These are phyloP conservation scores for Brachionus manjavacas DNA, from an alignment of 1,140 invertebrate genomes.

Conservation along the genomic window DNA sequence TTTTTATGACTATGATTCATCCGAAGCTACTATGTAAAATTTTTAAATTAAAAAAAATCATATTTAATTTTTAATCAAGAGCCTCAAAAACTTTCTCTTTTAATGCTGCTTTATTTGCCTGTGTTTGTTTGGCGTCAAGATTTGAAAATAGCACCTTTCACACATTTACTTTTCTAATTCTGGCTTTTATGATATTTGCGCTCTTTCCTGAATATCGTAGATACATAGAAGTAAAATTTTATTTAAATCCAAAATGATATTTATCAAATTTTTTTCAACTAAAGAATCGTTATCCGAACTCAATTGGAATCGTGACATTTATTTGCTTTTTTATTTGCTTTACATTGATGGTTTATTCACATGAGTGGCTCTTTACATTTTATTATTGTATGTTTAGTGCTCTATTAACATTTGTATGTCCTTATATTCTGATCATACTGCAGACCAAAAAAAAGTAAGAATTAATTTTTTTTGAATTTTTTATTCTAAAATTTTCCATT, in stretches of 20 bases:
- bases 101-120: constrained; percentile 84
- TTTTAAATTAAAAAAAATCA: not conserved
- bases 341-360: constrained; percentile 44
- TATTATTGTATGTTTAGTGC: constrained; percentile 57
- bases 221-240: constrained; percentile 57
- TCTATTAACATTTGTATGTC: constrained; percentile 64
- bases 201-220: constrained; percentile 74
- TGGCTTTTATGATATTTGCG: constrained; percentile 80
- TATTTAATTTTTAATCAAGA: constrained; percentile 62
- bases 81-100: constrained; percentile 69
- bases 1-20: constrained; percentile 82
- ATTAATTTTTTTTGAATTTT: constrained; percentile 43
- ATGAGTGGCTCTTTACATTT: constrained; percentile 54
- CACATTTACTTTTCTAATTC: constrained; percentile 78
- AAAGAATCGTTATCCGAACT: not conserved
- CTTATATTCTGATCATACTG: constrained; percentile 71
- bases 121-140: constrained; percentile 86
- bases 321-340: constrained; percentile 48
- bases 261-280: not conserved
- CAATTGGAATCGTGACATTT: constrained; percentile 30
- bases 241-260: not conserved
- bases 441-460: constrained; percentile 73
- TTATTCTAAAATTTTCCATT: not conserved
- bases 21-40: constrained; percentile 64
- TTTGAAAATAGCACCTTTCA: constrained; percentile 70